Evolutionary conservation across 1,140 invertebrate species (phyloP).

Genomic region (Nebria ingens): DNA sequence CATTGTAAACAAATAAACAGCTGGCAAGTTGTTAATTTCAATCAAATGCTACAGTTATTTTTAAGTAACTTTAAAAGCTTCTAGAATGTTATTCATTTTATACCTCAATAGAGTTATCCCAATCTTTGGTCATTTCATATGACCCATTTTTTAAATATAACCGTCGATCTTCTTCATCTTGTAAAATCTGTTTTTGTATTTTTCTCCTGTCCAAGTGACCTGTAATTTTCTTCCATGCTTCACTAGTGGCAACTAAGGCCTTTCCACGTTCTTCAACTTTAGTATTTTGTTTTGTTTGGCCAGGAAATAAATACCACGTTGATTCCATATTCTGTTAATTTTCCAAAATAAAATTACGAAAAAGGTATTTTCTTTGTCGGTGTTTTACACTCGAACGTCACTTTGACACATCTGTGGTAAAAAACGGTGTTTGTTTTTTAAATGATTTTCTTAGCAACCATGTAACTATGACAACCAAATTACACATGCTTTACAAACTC

Average conservation of each 20-base stretch:
- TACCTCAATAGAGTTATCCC: background rate
- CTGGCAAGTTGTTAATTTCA: too few relatives aligned
- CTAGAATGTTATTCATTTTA: too few relatives aligned
- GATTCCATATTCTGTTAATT: background rate
- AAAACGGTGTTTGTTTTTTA: background rate
- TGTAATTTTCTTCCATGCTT: slow-evolving; percentile 2
- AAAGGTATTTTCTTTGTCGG: too few relatives aligned
- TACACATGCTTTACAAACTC: too few relatives aligned
- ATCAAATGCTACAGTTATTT: too few relatives aligned
- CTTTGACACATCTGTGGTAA: background rate
- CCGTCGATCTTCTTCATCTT: background rate
- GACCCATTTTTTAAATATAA: background rate
- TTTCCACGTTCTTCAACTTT: background rate
- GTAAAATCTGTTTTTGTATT: background rate
- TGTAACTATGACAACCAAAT: background rate
- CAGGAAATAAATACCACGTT: background rate
- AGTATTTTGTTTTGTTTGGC: background rate
- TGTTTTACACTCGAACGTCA: too few relatives aligned
- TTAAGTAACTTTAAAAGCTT: too few relatives aligned
- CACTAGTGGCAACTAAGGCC: background rate
- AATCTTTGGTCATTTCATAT: background rate
- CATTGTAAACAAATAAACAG: too few relatives aligned
- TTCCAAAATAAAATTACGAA: background rate
- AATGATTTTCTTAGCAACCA: background rate
- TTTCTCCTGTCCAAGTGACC: background rate